Conservation (phyloP, 2,797 vertebrate species). For the Pelodytes ibericus region DNA sequence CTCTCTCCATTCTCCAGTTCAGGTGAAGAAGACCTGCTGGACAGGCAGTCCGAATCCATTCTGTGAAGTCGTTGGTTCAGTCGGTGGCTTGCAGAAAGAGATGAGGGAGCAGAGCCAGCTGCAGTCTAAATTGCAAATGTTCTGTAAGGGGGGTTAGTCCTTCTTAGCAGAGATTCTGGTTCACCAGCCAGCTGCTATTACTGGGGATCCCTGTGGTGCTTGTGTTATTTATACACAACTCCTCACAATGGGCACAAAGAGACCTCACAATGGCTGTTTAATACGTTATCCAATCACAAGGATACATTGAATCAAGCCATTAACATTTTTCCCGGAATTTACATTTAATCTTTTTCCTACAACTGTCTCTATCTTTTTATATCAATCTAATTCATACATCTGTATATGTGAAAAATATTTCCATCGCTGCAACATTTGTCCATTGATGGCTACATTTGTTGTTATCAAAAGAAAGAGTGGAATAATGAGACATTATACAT, state of each 20-base stretch:
- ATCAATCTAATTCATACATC: neutral
- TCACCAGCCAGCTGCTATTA: slow-evolving; percentile 25
- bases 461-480: too few species aligned
- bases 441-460: too few species aligned
- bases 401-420: too few species aligned
- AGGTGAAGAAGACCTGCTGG: slow-evolving; percentile 80
- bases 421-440: too few species aligned
- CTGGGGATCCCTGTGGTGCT: slow-evolving; percentile 33
- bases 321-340: slow-evolving; percentile 37
- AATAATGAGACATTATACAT: too few species aligned
- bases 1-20: slow-evolving; percentile 73
- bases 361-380: neutral
- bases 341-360: slow-evolving; percentile 9
- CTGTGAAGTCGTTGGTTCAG: neutral
- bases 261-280: slow-evolving; percentile 10
- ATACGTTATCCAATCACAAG: slow-evolving; percentile 29
- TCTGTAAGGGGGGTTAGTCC: neutral
- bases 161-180: slow-evolving; percentile 8
- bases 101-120: slow-evolving; percentile 3
- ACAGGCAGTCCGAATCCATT: slow-evolving; percentile 82
- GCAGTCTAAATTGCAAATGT: slow-evolving; percentile 25
- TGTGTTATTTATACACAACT: slow-evolving; percentile 47
- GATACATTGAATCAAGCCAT: neutral
- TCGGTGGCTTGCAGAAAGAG: neutral
- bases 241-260: slow-evolving; percentile 45